These are phyloP conservation scores for Argyresthia albistria DNA, from an alignment of 2,888 invertebrate species.

Conservation along the genomic window DNA sequence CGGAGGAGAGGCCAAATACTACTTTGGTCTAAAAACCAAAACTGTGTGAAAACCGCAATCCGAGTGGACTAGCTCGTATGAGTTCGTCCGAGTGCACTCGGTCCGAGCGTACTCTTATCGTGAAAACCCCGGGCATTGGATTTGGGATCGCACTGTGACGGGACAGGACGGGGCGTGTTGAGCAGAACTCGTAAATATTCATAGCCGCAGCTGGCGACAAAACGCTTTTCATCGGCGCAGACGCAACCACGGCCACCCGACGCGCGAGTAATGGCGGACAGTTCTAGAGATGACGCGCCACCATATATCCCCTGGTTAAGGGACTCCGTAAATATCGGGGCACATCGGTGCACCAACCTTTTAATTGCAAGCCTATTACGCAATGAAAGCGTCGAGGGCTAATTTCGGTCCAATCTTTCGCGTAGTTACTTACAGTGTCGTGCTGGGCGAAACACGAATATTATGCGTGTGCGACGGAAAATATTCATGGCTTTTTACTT, in stretches of 20 bases:
- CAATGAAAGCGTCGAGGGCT: constrained; percentile 24
- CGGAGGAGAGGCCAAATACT: too few species aligned
- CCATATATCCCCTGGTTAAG: constrained; percentile 21
- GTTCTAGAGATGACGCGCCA: constrained; percentile 30
- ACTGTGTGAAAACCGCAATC: too few species aligned
- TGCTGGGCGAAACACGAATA: constrained; percentile 54
- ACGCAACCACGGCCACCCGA: constrained; percentile 42
- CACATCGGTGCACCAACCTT: constrained; percentile 23
- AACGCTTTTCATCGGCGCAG: constrained; percentile 42
- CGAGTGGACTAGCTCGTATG: too few species aligned
- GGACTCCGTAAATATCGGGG: constrained; percentile 1
- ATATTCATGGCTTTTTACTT: constrained; percentile 30
- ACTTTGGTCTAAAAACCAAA: too few species aligned
- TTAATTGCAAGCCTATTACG: constrained; percentile 26
- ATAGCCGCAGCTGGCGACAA: constrained; percentile 47
- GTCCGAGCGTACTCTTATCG: too few species aligned
- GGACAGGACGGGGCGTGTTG: constrained; percentile 31
- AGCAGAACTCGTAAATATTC: constrained; percentile 52
- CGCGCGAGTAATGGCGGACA: constrained; percentile 45
- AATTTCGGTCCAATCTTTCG: constrained; percentile 49
- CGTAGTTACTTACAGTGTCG: constrained; percentile 48
- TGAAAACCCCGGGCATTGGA: too few species aligned
- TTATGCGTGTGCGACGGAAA: constrained; percentile 30
- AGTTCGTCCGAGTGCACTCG: too few species aligned
- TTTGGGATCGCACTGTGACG: constrained; percentile 18